These are phyloP conservation scores for Ctenoplectra terminalis DNA, from an alignment of 1,140 invertebrate species.

Conservation along the genomic window DNA sequence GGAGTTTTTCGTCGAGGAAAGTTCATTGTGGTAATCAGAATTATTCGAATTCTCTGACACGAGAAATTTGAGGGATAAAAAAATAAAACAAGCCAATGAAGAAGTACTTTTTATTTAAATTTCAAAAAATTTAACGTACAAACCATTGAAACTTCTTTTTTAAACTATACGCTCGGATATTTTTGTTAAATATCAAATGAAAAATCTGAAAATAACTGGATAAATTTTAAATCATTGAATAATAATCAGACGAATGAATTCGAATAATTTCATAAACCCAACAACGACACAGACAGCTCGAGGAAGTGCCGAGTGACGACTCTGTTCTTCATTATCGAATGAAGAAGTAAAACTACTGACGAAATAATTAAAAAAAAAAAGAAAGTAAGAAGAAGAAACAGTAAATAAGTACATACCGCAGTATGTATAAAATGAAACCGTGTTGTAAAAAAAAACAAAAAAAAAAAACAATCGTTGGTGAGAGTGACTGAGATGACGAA, in stretches of 20 bases:
- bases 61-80: not conserved
- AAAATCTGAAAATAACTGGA: too few species aligned
- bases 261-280: slow-evolving; percentile 24
- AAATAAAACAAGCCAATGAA: not conserved
- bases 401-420: slow-evolving; percentile 2
- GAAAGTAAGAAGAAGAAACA: not conserved
- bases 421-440: slow-evolving; percentile 14
- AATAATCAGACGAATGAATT: too few species aligned
- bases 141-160: too few species aligned
- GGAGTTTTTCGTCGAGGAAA: not conserved
- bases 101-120: too few species aligned
- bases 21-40: not conserved
- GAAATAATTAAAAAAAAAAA: not conserved
- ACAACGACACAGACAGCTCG: not conserved
- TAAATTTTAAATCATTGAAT: too few species aligned
- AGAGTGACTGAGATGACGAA: slow-evolving; percentile 8
- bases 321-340: not conserved
- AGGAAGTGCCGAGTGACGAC: not conserved
- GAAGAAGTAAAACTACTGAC: not conserved
- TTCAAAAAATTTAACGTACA: too few species aligned
- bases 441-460: too few species aligned
- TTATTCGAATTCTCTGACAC: slow-evolving; percentile 7
- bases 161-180: too few species aligned
- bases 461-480: slow-evolving; percentile 23
- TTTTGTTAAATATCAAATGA: too few species aligned